Conservation (phyloP, 1,140 invertebrate genomes). For the Caenorhabditis remanei region DNA sequence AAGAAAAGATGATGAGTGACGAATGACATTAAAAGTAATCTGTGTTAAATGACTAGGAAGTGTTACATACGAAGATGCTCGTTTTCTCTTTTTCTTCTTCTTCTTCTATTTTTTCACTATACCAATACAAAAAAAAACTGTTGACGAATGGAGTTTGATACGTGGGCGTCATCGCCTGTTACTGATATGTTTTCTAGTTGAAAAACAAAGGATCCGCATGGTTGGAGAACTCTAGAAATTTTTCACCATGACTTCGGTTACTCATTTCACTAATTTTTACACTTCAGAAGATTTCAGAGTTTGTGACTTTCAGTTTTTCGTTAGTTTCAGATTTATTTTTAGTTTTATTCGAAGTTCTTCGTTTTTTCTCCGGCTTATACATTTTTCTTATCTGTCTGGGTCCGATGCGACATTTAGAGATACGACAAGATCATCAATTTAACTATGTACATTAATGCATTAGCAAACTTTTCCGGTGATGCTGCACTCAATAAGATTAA, state of each 20-base stretch:
- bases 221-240: not conserved
- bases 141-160: not conserved
- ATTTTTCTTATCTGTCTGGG: not conserved
- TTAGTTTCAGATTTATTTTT: not conserved
- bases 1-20: conserved; percentile 14
- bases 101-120: not conserved
- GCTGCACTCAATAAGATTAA: conserved; percentile 52
- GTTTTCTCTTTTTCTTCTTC: not conserved
- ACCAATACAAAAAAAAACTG: not conserved
- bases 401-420: not conserved
- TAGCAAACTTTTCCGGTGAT: conserved; percentile 39
- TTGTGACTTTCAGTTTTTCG: not conserved
- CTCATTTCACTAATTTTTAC: not conserved
- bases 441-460: conserved; percentile 56
- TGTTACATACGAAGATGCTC: conserved; percentile 27
- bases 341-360: not conserved
- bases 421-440: conserved; percentile 16
- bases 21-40: conserved; percentile 49
- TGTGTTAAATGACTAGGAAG: conserved; percentile 47
- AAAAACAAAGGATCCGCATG: not conserved
- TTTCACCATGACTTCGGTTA: no score
- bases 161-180: not conserved
- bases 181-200: not conserved
- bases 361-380: not conserved
- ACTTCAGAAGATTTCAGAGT: not conserved